Evolutionary conservation across 2,797 vertebrate genomes (phyloP).

Genomic region (Myripristis murdjan): DNA sequence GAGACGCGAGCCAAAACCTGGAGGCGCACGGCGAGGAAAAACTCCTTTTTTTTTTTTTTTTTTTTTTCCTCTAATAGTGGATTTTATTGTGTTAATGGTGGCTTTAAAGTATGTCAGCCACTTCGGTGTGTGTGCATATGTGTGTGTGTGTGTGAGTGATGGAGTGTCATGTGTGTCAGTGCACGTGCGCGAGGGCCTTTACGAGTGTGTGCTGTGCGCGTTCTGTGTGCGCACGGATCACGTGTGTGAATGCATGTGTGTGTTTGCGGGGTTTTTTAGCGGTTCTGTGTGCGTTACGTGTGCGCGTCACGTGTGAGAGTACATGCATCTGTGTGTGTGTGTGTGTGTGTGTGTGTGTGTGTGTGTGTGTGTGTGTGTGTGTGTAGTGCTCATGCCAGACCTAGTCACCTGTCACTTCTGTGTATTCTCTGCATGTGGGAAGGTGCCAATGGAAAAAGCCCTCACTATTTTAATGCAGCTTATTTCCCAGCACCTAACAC

Average conservation of each 20-base stretch:
- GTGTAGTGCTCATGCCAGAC: constrained; percentile 57
- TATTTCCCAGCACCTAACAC: constrained; percentile 81
- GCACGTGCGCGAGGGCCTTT: constrained; percentile 1
- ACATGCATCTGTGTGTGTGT: constrained; percentile 3
- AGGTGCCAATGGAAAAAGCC: constrained; percentile 80
- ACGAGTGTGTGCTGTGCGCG: neutral
- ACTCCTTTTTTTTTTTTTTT: neutral
- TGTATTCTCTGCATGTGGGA: constrained; percentile 67
- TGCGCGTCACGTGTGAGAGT: constrained; percentile 21
- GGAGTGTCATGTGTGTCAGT: neutral
- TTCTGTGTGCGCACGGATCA: no score
- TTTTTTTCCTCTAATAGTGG: constrained; percentile 11
- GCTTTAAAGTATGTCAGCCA: constrained; percentile 15
- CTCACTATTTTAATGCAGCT: constrained; percentile 77
- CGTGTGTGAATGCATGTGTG: neutral
- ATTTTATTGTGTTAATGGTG: constrained; percentile 28
- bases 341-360: constrained; percentile 17
- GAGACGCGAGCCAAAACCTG: constrained; percentile 29
- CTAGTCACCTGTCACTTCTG: constrained; percentile 82
- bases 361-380: constrained; percentile 38
- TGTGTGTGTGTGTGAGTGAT: constrained; percentile 7
- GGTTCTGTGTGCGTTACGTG: neutral
- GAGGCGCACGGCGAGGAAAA: constrained; percentile 31
- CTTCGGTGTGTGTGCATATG: neutral
- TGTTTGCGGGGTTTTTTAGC: neutral